phyloP scores from a whole-genome alignment of 2,888 invertebrate genomes.

The Priocnemis perturbator region DNA sequence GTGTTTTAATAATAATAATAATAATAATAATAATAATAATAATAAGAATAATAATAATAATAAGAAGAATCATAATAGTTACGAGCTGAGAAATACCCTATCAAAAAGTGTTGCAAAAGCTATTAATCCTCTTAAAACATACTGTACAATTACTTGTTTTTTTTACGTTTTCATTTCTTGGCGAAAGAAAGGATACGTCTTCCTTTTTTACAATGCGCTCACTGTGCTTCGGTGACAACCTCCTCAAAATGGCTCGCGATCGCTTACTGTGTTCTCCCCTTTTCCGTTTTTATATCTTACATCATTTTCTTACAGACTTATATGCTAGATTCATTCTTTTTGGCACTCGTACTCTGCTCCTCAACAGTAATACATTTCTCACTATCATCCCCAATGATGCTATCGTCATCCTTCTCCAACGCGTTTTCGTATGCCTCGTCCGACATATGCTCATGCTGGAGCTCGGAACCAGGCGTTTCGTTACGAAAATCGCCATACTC shows the following conservation, averaged over 20 bases:
- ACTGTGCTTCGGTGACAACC: not conserved
- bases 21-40: too few relatives aligned
- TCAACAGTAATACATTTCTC: slow-evolving; percentile 45
- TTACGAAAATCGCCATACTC: slow-evolving; percentile 6
- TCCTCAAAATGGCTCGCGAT: not conserved
- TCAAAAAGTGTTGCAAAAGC: slow-evolving; percentile 37
- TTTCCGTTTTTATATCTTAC: slow-evolving; percentile 36
- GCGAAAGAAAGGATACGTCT: not conserved
- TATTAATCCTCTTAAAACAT: slow-evolving; percentile 41
- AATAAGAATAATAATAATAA: not conserved
- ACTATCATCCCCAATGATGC: slow-evolving; percentile 30
- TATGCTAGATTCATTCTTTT: slow-evolving; percentile 59
- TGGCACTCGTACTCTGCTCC: slow-evolving; percentile 66
- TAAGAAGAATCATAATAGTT: too few relatives aligned
- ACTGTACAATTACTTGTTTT: slow-evolving; percentile 44
- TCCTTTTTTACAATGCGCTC: not conserved
- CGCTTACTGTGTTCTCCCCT: slow-evolving; percentile 22
- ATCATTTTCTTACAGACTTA: slow-evolving; percentile 38
- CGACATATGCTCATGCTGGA: slow-evolving; percentile 11
- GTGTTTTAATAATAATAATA: slow-evolving; percentile 18
- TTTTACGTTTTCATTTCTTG: not conserved
- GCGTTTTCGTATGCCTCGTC: slow-evolving; percentile 23
- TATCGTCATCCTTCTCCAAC: slow-evolving; percentile 30
- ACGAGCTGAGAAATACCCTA: slow-evolving; percentile 21
- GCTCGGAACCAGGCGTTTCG: slow-evolving; percentile 7